phyloP scores from a whole-genome alignment of 2,888 invertebrate species.

The Nesidiocoris tenuis region DNA sequence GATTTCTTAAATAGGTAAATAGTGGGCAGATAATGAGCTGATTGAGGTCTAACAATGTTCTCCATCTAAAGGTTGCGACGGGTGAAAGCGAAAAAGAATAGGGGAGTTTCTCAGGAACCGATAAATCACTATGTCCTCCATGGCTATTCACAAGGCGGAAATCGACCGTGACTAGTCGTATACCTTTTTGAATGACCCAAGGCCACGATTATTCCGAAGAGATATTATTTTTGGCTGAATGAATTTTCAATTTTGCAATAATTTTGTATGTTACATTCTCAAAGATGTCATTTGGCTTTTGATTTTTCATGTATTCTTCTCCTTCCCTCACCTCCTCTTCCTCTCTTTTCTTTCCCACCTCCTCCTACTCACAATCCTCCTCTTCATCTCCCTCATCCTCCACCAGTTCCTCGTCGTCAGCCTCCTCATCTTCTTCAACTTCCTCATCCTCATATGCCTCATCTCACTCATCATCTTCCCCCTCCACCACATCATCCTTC shows the following conservation, averaged over 20 bases:
- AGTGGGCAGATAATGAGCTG: conserved; percentile 14
- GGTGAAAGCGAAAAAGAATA: neutral
- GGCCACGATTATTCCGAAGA: no score
- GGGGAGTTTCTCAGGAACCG: conserved; percentile 14
- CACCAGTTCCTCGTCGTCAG: neutral
- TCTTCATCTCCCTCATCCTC: neutral
- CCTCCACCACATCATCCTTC: neutral
- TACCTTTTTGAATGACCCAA: no score
- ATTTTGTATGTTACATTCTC: no score
- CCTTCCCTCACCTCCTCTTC: neutral
- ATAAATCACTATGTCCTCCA: neutral
- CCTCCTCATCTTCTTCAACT: neutral
- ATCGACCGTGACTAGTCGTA: no score
- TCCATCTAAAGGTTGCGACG: conserved; percentile 2
- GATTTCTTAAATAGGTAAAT: conserved; percentile 26
- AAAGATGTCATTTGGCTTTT: no score
- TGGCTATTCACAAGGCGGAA: no score
- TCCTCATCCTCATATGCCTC: neutral
- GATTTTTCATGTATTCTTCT: no score
- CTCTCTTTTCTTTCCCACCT: neutral
- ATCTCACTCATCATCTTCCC: neutral
- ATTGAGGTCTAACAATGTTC: neutral
- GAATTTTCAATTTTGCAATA: no score
- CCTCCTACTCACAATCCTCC: neutral
- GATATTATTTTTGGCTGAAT: no score